phyloP scores from a whole-genome alignment of 2,888 invertebrate genomes.

The Dynastes grantii region DNA sequence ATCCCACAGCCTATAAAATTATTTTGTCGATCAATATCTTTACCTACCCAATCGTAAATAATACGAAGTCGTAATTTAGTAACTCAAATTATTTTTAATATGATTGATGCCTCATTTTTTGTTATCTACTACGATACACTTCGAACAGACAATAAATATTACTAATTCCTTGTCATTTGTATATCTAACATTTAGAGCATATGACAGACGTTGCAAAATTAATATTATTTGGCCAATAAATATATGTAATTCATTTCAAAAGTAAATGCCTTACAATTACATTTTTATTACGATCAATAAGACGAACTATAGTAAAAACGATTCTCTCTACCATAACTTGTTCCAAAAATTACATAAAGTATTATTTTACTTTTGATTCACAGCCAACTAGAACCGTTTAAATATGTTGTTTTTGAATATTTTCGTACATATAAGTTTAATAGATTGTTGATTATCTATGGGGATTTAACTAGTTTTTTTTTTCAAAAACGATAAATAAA shows the following conservation, averaged over 20 bases:
- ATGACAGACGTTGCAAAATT: constrained; percentile 7
- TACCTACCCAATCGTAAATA: not conserved
- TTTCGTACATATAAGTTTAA: not conserved
- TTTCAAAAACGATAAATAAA: not conserved
- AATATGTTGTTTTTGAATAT: constrained; percentile 5
- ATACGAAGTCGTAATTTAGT: not conserved
- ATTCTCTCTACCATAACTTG: not conserved
- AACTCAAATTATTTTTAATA: not conserved
- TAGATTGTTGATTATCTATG: not conserved
- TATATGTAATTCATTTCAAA: not conserved
- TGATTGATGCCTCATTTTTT: constrained; percentile 24
- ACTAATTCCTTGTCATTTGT: constrained; percentile 8
- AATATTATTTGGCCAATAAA: not conserved
- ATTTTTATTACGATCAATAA: too few species aligned
- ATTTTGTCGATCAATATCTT: too few species aligned
- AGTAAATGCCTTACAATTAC: too few species aligned
- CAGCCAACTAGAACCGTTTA: constrained; percentile 4
- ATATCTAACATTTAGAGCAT: not conserved
- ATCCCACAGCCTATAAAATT: too few species aligned
- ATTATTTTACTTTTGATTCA: not conserved
- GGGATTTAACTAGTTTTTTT: not conserved
- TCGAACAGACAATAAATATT: constrained; percentile 9
- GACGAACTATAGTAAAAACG: not conserved
- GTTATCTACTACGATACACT: constrained; percentile 3
- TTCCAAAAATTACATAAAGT: not conserved